Evolutionary conservation across 2,113 vertebrate genomes (phyloP).

Genomic region (Calypte anna): DNA sequence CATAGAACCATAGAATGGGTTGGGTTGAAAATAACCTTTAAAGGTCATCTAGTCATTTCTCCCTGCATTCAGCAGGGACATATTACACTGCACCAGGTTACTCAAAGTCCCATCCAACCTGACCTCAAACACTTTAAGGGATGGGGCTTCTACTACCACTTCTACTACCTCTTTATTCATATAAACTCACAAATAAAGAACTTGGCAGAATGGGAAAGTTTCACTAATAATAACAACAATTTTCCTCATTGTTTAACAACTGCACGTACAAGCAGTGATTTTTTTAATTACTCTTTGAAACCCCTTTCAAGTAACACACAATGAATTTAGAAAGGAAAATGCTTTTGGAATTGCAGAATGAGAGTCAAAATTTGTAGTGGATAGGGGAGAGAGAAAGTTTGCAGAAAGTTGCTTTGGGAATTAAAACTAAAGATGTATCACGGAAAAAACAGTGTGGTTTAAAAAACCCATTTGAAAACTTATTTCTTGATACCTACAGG

Average conservation of each 20-base stretch:
- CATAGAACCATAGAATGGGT: not conserved
- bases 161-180: not conserved
- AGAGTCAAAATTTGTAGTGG: not conserved
- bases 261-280: not conserved
- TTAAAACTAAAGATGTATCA: not conserved
- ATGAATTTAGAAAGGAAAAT: not conserved
- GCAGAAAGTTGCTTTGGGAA: not conserved
- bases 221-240: not conserved
- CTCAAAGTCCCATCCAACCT: too few species aligned
- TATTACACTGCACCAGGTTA: too few species aligned
- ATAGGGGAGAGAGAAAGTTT: not conserved
- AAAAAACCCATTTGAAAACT: not conserved
- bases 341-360: not conserved
- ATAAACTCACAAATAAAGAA: not conserved
- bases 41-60: too few species aligned
- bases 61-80: too few species aligned
- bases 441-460: not conserved
- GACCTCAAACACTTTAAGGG: too few species aligned
- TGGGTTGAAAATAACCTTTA: too few species aligned
- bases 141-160: too few species aligned
- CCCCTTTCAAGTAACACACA: not conserved
- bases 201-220: not conserved
- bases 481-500: not conserved
- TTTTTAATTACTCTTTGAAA: not conserved
- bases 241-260: not conserved